Percentiles rank a stretch among this genome's conserved stretches.
Evolutionary conservation across 2,113 vertebrate genomes (phyloP).

Genomic region (Cheilinus undulatus): DNA sequence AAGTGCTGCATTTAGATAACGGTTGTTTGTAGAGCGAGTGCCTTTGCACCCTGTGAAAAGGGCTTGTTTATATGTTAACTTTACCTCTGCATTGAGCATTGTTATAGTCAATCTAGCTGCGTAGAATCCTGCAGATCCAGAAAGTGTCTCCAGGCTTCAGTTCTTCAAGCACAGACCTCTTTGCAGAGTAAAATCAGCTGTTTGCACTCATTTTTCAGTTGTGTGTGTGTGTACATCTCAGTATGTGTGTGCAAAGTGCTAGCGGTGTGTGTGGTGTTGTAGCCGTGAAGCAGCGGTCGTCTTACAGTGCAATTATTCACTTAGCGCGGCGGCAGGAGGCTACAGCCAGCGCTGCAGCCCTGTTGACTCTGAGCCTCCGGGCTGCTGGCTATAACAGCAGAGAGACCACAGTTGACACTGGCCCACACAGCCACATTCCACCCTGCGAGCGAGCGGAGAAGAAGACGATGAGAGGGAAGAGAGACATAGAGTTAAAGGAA

Average conservation of each 20-base stretch:
- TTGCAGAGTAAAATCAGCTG: slow-evolving; percentile 52
- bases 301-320: slow-evolving; percentile 80
- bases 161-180: slow-evolving; percentile 8
- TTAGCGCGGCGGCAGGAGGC: slow-evolving; percentile 66
- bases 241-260: slow-evolving; percentile 28
- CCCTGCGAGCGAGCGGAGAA: slow-evolving; percentile 46
- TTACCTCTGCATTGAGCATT: neutral
- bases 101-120: neutral
- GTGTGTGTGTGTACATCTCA: slow-evolving; percentile 22
- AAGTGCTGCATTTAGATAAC: neutral
- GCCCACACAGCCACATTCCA: slow-evolving; percentile 70
- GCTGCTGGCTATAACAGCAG: slow-evolving; percentile 61
- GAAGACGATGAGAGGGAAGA: neutral
- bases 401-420: slow-evolving; percentile 77
- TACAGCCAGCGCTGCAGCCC: slow-evolving; percentile 44
- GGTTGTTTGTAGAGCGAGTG: neutral
- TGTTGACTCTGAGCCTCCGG: slow-evolving; percentile 70
- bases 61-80: neutral
- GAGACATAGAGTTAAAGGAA: neutral
- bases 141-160: slow-evolving; percentile 4
- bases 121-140: slow-evolving; percentile 8
- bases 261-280: slow-evolving; percentile 58
- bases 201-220: slow-evolving; percentile 47
- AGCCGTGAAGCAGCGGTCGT: slow-evolving; percentile 65
- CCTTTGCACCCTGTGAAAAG: neutral